phyloP scores from a whole-genome alignment of 2,797 vertebrate species.

The Apodemus agrarius region DNA sequence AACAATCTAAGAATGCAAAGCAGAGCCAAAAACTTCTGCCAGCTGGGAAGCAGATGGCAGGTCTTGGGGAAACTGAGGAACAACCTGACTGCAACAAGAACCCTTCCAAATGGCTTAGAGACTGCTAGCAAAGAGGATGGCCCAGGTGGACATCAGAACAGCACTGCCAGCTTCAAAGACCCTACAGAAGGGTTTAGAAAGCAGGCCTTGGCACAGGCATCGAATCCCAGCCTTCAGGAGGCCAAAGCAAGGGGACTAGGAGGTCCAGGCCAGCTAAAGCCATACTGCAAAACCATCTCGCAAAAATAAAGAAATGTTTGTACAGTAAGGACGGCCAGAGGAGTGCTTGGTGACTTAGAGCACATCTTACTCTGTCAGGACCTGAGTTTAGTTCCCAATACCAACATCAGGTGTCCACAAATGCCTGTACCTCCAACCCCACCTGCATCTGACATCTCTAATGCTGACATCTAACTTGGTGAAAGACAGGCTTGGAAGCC shows the following conservation, averaged over 20 bases:
- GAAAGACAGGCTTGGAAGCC: background rate
- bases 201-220: background rate
- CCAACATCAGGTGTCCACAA: background rate
- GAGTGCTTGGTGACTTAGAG: no score
- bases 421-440: no score
- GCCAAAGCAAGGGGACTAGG: background rate
- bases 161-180: background rate
- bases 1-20: background rate
- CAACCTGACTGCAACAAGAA: background rate
- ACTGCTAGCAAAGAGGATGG: no score
- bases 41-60: background rate
- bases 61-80: background rate
- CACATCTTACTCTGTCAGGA: background rate
- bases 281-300: background rate
- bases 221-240: background rate
- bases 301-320: background rate
- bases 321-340: background rate
- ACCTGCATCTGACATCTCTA: background rate
- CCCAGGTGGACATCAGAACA: background rate
- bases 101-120: background rate
- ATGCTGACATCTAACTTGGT: background rate
- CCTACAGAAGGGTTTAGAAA: background rate
- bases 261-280: background rate
- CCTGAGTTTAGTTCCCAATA: no score
- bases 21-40: background rate